Percentiles rank a stretch among this genome's conserved stretches.
phyloP scores from a whole-genome alignment of 2,888 invertebrate species.

The Metallyticus violacea region DNA sequence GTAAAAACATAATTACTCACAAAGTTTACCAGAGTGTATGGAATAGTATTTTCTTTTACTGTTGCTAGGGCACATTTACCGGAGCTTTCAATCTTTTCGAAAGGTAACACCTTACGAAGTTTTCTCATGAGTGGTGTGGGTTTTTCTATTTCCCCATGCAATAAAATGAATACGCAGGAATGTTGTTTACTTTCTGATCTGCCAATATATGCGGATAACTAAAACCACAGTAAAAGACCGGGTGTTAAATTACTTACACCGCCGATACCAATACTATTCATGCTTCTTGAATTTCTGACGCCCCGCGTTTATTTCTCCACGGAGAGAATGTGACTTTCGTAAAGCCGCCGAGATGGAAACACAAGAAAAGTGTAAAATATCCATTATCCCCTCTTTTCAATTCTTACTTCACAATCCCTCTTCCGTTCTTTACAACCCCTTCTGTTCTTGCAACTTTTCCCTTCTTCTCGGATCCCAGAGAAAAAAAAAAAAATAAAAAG shows the following conservation, averaged over 20 bases:
- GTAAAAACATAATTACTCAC: no score
- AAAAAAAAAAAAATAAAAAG: background rate
- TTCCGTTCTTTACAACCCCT: background rate
- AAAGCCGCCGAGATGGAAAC: background rate
- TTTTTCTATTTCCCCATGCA: no score
- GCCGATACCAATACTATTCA: background rate
- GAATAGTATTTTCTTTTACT: no score
- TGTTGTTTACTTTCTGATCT: no score
- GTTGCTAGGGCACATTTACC: no score
- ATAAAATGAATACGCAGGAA: no score
- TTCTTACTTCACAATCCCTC: background rate
- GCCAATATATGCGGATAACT: no score
- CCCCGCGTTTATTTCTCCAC: background rate
- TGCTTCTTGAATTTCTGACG: background rate
- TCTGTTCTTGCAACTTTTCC: background rate
- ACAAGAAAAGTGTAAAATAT: slow-evolving; percentile 16
- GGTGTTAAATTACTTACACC: background rate
- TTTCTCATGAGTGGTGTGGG: no score
- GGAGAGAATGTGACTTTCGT: background rate
- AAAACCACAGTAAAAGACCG: no score
- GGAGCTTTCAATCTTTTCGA: no score
- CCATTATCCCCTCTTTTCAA: slow-evolving; percentile 1
- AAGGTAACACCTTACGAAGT: no score
- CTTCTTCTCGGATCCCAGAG: background rate
- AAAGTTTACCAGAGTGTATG: no score